phyloP scores from a whole-genome alignment of 2,797 vertebrate species.

The Periparus ater region DNA sequence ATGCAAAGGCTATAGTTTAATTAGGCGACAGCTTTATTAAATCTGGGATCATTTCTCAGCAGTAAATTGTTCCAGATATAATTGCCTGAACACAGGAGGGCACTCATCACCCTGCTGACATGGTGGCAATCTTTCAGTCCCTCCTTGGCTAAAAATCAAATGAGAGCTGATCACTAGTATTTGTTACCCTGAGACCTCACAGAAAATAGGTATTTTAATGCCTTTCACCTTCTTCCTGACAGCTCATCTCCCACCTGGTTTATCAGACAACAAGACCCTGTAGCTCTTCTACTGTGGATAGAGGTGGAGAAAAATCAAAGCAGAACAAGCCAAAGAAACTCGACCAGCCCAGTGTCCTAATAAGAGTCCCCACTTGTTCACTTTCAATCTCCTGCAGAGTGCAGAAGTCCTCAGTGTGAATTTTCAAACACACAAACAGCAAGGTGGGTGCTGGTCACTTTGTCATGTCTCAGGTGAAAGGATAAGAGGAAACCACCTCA shows the following conservation, averaged over 20 bases:
- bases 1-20: not conserved
- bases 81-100: not conserved
- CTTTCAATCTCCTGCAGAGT: not conserved
- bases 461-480: not conserved
- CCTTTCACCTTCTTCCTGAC: not conserved
- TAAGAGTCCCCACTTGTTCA: not conserved
- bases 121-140: not conserved
- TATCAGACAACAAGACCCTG: not conserved
- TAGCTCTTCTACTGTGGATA: accelerated
- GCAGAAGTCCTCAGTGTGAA: accelerated
- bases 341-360: not conserved
- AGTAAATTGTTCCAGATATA: not conserved
- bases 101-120: not conserved
- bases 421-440: not conserved
- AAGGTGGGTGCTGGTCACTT: no score
- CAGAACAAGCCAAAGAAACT: not conserved
- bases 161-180: not conserved
- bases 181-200: not conserved
- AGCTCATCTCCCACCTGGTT: not conserved
- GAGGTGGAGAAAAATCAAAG: not conserved
- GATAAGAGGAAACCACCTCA: not conserved
- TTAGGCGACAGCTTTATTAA: not conserved
- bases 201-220: not conserved
- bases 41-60: not conserved
- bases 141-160: not conserved